Conservation (phyloP, 2,797 vertebrate genomes). For the Dromococcyx pavoninus region DNA sequence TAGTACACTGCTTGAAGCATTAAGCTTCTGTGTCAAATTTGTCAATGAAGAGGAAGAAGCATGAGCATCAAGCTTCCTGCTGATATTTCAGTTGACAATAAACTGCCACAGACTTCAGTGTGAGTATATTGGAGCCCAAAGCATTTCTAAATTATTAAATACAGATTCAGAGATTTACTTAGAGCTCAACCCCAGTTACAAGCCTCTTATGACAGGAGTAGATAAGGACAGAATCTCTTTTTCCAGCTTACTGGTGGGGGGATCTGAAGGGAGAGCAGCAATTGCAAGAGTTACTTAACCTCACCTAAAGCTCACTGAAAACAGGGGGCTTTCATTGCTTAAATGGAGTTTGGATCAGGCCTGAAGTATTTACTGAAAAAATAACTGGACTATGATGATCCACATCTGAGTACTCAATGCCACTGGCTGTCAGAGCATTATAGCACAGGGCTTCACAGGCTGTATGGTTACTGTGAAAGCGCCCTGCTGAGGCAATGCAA, state of each 20-base stretch:
- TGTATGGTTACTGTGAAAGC: background rate
- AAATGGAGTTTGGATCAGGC: background rate
- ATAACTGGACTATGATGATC: background rate
- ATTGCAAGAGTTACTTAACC: background rate
- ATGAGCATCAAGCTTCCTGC: background rate
- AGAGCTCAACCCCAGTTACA: background rate
- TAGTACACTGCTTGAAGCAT: background rate
- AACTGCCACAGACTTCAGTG: background rate
- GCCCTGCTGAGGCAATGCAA: background rate
- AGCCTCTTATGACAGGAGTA: background rate
- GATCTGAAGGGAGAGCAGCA: background rate
- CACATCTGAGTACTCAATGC: background rate
- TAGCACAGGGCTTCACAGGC: background rate
- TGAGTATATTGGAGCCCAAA: background rate
- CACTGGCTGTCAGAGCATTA: background rate
- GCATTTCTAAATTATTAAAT: background rate
- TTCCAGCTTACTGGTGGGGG: background rate
- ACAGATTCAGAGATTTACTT: background rate
- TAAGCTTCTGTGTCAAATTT: constrained; percentile 12
- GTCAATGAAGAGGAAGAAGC: constrained; percentile 53
- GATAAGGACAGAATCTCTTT: background rate
- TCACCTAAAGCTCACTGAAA: background rate
- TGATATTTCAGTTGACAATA: background rate
- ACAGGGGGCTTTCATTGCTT: background rate
- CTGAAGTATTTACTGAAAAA: background rate